A percentile compares a stretch with the other conserved stretches of the same genome.
Evolutionary conservation across 2,888 invertebrate genomes (phyloP).

Genomic region (Chymomyza amoena): DNA sequence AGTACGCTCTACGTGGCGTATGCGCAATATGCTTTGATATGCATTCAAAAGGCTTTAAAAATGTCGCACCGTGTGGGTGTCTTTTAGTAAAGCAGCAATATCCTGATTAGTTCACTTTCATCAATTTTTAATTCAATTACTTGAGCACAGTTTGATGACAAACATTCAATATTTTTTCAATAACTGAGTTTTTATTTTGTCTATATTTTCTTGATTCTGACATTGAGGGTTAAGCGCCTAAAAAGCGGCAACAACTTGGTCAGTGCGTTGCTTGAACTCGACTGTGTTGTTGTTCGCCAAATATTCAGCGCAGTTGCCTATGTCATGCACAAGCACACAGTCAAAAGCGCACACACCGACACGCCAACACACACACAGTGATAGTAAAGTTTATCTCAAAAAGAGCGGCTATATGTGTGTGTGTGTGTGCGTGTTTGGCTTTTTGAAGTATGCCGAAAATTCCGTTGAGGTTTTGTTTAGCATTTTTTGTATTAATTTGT

Average conservation of each 20-base stretch:
- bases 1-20: conserved; percentile 63
- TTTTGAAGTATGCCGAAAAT: neutral
- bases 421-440: neutral
- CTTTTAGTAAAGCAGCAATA: conserved; percentile 42
- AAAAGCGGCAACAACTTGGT: conserved; percentile 52
- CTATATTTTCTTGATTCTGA: neutral
- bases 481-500: neutral
- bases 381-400: conserved; percentile 40
- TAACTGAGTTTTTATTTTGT: neutral
- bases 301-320: conserved; percentile 53
- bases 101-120: conserved; percentile 47
- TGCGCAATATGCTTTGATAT: conserved; percentile 63
- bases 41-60: conserved; percentile 24
- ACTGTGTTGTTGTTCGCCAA: conserved; percentile 63
- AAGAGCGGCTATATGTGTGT: conserved; percentile 1
- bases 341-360: neutral
- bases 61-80: neutral
- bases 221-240: neutral
- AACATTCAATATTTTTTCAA: conserved; percentile 1
- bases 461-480: neutral
- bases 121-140: conserved; percentile 51
- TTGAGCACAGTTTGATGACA: conserved; percentile 9
- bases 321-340: conserved; percentile 19
- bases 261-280: conserved; percentile 68
- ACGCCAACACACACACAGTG: neutral